Base-by-base conservation (phyloP, 1,140 invertebrate species). In the Eupeodes corollae region DNA sequence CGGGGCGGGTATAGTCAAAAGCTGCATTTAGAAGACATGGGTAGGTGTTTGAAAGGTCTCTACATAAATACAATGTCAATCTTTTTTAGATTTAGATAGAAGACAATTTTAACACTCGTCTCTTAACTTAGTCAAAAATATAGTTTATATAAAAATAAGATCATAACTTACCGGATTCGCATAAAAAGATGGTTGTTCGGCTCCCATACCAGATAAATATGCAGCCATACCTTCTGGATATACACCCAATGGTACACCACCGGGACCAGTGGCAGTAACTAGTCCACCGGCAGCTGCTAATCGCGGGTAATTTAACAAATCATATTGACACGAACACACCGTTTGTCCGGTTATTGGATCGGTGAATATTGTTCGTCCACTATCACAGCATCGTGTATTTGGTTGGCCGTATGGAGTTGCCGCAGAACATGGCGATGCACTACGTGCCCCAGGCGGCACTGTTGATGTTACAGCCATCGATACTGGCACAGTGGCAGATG, bases 321-420 rank as follows among this genome's bases (percentile, higher is more conserved):
- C 83, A 71, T 84, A 86, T 70, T 94, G 90, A 72, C 91, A 93
- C 48, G 89, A 92, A 73, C 91, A 95, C 13, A 94, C 82, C 9
- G 85, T 89, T 70, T 93, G 89, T 15, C 90, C 90, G 37, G 88
- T 92, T 53, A 91, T 76, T 9, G 91, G 90, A 70, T 95, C 89
- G 51, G 89, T 91, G 70, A 91, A 88, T 56, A 94, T 81, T 8
- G 89, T 87, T 39, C 90, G 75, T 39, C 90, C 90, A 46, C 88
- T 91, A 72, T 94, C 91, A 70, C 91, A 94, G 72, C 91, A 94
- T 54, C 85, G 76, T 19, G 71, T 63, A 3, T 72, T 59, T 11
- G 67, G 54, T 26, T 52, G 46, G 42, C n/a, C 49, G 10, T 57
- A 59, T 0, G 56, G 56, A 30, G 75, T 67, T 54, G 75, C 54